Evolutionary conservation across 2,888 invertebrate species (phyloP).

Genomic region (Tenthredo amoena): DNA sequence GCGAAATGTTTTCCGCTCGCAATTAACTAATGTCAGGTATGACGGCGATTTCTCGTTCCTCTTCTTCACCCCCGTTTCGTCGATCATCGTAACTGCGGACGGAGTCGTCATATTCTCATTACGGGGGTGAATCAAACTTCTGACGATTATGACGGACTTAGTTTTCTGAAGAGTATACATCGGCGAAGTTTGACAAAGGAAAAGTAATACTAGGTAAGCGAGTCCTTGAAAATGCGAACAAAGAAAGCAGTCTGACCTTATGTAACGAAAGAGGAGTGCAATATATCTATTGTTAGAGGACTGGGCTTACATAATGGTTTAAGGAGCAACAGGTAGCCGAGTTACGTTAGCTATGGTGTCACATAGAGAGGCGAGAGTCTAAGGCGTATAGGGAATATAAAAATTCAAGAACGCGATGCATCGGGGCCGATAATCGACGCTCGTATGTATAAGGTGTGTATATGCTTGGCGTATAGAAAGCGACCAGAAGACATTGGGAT

Average conservation of each 20-base stretch:
- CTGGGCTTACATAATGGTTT: background rate
- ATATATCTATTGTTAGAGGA: background rate
- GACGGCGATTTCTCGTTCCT: background rate
- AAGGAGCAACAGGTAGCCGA: background rate
- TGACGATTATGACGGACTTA: no score
- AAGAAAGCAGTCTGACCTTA: background rate
- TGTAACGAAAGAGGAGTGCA: background rate
- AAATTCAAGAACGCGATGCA: background rate
- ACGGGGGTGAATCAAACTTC: no score
- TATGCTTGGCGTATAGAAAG: background rate
- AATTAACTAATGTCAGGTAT: background rate
- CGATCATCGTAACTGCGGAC: background rate
- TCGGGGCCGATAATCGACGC: background rate
- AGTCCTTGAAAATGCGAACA: background rate
- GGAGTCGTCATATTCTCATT: no score
- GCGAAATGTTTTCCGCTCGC: background rate
- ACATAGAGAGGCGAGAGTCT: constrained; percentile 10
- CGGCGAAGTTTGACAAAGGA: background rate
- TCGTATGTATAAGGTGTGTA: background rate
- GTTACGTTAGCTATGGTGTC: constrained; percentile 31
- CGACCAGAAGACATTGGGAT: constrained; percentile 25
- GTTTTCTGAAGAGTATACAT: no score
- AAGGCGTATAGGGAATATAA: background rate
- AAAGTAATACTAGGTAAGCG: background rate
- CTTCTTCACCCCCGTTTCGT: background rate